A percentile compares a stretch with the other conserved stretches of the same genome.
phyloP scores from a whole-genome alignment of 2,888 invertebrate genomes.

The Prosapia bicincta region DNA sequence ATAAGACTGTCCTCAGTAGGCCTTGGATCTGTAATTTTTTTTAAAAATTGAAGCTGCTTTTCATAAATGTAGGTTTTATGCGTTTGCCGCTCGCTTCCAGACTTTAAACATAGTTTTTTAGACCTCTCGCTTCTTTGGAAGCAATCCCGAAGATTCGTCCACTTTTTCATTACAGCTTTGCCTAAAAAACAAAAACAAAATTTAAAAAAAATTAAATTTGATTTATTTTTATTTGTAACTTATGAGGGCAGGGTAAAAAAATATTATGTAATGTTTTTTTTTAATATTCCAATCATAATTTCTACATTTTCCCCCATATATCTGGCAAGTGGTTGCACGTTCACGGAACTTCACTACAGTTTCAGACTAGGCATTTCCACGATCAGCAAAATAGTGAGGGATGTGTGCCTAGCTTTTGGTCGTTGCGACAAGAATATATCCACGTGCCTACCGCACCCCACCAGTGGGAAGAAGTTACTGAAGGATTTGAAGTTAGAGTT shows the following conservation, averaged over 20 bases:
- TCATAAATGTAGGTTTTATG: background rate
- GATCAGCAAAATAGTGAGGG: too few species aligned
- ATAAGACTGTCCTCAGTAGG: too few species aligned
- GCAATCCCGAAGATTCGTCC: too few species aligned
- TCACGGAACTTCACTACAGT: background rate
- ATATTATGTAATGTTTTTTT: too few species aligned
- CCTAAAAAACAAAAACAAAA: background rate
- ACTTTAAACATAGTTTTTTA: background rate
- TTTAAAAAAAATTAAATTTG: background rate
- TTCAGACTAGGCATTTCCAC: background rate
- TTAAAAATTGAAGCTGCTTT: background rate
- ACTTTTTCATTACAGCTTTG: background rate
- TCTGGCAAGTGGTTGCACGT: background rate
- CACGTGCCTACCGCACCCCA: too few species aligned
- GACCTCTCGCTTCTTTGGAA: background rate
- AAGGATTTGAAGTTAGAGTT: conserved; percentile 15
- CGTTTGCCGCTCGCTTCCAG: background rate
- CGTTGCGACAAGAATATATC: too few species aligned
- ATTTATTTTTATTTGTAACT: background rate
- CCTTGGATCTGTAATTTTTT: background rate
- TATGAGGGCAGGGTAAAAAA: too few species aligned
- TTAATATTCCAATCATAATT: too few species aligned
- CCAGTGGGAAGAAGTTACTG: conserved; percentile 26
- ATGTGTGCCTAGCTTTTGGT: too few species aligned
- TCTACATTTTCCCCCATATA: too few species aligned